phyloP scores from a whole-genome alignment of 2,888 invertebrate genomes.

The Pinctada fucata region DNA sequence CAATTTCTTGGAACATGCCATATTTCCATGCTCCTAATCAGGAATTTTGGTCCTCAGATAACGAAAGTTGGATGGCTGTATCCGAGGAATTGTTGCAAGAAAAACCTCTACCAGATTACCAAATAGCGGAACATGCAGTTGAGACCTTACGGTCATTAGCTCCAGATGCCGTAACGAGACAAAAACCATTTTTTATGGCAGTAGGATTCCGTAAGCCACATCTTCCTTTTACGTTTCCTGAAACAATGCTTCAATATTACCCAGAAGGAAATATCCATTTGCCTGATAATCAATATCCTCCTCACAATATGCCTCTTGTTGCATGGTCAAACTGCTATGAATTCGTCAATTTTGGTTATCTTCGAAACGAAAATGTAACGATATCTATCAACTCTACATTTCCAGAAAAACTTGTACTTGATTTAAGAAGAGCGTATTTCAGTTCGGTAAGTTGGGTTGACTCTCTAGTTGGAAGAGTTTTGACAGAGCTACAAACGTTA shows the following conservation, averaged over 20 bases:
- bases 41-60: not conserved
- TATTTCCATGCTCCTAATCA: conserved; percentile 45
- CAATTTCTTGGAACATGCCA: conserved; percentile 57
- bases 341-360: no score
- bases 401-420: conserved; percentile 45
- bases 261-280: no score
- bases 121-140: conserved; percentile 83
- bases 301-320: no score
- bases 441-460: conserved; percentile 54
- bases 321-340: no score
- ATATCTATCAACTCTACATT: conserved; percentile 52
- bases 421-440: conserved; percentile 55
- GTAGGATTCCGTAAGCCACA: conserved; percentile 94
- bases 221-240: conserved; percentile 89
- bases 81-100: conserved; percentile 66
- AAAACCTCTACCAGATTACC: conserved; percentile 87
- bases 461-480: conserved; percentile 44
- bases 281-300: no score
- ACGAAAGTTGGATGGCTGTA: conserved; percentile 55
- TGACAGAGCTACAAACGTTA: conserved; percentile 42
- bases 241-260: conserved; percentile 81
- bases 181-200: conserved; percentile 86
- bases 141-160: conserved; percentile 79
- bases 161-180: conserved; percentile 33
- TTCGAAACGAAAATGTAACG: no score